Percentiles rank a stretch among this genome's conserved stretches.
These are phyloP conservation scores for Machimus atricapillus DNA, from an alignment of 2,888 invertebrate genomes.

Conservation along the genomic window DNA sequence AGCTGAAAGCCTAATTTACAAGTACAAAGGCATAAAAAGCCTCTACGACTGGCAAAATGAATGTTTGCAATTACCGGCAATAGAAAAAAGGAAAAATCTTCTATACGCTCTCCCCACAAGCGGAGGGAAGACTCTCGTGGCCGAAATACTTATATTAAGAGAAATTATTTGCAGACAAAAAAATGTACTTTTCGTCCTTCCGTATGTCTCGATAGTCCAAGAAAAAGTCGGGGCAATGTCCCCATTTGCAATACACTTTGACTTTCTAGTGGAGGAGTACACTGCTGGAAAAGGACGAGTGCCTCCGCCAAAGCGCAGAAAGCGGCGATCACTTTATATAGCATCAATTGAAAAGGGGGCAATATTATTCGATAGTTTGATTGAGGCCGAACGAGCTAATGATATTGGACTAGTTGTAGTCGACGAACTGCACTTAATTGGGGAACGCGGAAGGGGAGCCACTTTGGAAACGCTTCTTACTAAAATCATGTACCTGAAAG, in stretches of 20 bases:
- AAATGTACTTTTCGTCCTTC: slow-evolving; percentile 88
- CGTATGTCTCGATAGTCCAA: slow-evolving; percentile 96
- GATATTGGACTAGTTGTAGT: slow-evolving; percentile 83
- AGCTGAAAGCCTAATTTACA: slow-evolving; percentile 74
- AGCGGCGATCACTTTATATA: slow-evolving; percentile 82
- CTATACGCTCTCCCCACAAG: slow-evolving; percentile 95
- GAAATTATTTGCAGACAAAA: slow-evolving; percentile 81
- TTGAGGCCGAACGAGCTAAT: slow-evolving; percentile 76
- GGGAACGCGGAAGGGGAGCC: slow-evolving; percentile 85
- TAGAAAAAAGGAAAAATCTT: slow-evolving; percentile 77
- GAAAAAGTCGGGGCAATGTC: slow-evolving; percentile 86
- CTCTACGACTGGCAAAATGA: slow-evolving; percentile 96
- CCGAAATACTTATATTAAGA: slow-evolving; percentile 90
- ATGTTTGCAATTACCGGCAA: slow-evolving; percentile 81
- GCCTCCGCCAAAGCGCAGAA: slow-evolving; percentile 78
- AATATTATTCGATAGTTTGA: slow-evolving; percentile 82
- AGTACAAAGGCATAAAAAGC: slow-evolving; percentile 78
- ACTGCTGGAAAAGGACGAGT: slow-evolving; percentile 91
- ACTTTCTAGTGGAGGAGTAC: slow-evolving; percentile 94
- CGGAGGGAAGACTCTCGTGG: slow-evolving; percentile 96
- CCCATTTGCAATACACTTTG: slow-evolving; percentile 84
- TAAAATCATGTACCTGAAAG: slow-evolving; percentile 75
- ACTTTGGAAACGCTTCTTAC: slow-evolving; percentile 83
- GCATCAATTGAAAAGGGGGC: slow-evolving; percentile 96
- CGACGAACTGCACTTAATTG: slow-evolving; percentile 93